Conservation (phyloP, 2,113 vertebrate species). For the Bubo scandiacus region DNA sequence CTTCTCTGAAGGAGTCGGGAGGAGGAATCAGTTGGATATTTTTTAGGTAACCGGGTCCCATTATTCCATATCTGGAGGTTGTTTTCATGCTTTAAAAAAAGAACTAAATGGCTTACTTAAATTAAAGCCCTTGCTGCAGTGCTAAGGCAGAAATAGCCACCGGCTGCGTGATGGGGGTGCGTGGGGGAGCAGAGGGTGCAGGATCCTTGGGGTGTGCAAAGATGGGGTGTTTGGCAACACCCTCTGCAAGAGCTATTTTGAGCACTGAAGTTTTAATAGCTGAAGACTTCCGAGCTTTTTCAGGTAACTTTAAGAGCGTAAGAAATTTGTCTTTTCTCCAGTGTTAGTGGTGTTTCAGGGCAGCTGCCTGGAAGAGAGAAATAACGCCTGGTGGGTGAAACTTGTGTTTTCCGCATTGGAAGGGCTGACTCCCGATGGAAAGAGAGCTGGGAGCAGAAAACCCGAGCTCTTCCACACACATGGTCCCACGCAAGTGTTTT, state of each 20-base stretch:
- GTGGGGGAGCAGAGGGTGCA: rapidly evolving
- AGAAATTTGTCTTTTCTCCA: not conserved
- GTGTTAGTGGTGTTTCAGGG: not conserved
- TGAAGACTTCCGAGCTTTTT: not conserved
- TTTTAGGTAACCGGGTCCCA: not conserved
- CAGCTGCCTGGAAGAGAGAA: not conserved
- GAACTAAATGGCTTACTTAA: not conserved
- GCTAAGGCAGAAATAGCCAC: not conserved
- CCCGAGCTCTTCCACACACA: not conserved
- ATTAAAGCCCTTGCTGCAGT: not conserved
- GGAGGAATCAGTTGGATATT: not conserved
- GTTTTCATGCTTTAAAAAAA: not conserved
- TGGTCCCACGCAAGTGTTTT: not conserved
- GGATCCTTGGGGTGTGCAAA: not conserved
- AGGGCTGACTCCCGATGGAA: not conserved
- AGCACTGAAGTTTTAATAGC: not conserved
- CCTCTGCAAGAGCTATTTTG: not conserved
- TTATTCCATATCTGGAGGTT: not conserved
- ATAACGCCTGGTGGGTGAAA: not conserved
- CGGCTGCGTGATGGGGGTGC: not conserved
- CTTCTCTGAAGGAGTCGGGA: not conserved
- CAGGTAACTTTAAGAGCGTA: too few species aligned
- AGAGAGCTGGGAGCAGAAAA: not conserved
- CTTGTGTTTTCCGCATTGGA: rapidly evolving
- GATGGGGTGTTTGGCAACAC: not conserved